Evolutionary conservation across 2,797 vertebrate species (phyloP).

Genomic region (Pseudotriccus pelzelni): DNA sequence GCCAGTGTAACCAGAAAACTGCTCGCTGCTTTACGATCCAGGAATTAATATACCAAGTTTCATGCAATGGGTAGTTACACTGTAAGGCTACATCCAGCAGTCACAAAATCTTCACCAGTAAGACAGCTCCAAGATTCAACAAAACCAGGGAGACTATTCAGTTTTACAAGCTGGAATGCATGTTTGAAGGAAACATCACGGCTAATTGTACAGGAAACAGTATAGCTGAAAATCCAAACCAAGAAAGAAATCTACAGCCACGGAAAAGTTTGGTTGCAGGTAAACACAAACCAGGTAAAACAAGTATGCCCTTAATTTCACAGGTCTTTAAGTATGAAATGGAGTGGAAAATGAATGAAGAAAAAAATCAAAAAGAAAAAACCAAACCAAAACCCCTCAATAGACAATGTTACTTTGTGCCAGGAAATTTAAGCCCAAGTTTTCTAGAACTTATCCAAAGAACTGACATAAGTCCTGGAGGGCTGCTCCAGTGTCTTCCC

Average conservation of each 20-base stretch:
- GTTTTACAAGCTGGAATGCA: not conserved
- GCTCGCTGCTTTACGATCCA: not conserved
- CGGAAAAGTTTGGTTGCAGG: not conserved
- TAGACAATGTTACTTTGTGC: not conserved
- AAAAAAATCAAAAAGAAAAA: not conserved
- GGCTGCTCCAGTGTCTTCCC: not conserved
- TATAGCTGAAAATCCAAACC: not conserved
- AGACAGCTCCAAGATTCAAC: not conserved
- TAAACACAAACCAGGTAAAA: not conserved
- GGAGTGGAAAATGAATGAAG: not conserved
- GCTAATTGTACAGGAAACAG: rapidly evolving
- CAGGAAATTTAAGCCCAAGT: not conserved
- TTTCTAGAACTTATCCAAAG: not conserved
- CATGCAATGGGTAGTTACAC: not conserved
- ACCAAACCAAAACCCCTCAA: rapidly evolving
- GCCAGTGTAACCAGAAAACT: not conserved
- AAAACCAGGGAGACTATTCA: not conserved
- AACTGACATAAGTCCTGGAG: not conserved
- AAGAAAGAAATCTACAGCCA: not conserved
- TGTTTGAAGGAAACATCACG: not conserved
- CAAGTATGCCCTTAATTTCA: not conserved
- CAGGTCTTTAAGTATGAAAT: not conserved
- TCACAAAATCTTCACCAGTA: not conserved
- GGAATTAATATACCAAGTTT: not conserved
- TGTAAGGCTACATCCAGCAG: not conserved